phyloP scores from a whole-genome alignment of 2,113 vertebrate species.

The Nymphicus hollandicus region DNA sequence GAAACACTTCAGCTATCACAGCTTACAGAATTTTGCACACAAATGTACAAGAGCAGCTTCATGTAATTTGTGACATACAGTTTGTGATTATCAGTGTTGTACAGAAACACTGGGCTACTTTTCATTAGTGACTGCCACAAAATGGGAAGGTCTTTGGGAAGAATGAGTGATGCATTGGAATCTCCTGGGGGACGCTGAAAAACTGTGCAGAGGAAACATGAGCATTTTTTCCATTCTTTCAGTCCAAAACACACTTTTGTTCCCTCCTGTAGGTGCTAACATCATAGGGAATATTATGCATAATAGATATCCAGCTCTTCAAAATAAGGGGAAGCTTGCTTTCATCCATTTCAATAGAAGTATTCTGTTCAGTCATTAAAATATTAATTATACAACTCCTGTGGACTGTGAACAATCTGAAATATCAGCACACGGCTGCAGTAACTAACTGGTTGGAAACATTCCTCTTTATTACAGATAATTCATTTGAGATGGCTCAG shows the following conservation, averaged over 20 bases:
- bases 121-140: constrained; percentile 25
- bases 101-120: constrained; percentile 1
- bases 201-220: constrained; percentile 17
- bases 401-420: constrained; percentile 63
- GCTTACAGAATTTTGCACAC: constrained; percentile 7
- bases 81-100: constrained; percentile 9
- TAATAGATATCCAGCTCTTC: background rate
- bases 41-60: constrained; percentile 7
- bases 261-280: constrained; percentile 47
- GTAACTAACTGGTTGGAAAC: constrained; percentile 59
- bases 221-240: constrained; percentile 31
- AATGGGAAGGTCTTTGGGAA: constrained; percentile 20
- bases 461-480: constrained; percentile 48
- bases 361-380: constrained; percentile 54
- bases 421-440: constrained; percentile 33
- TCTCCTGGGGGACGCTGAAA: constrained; percentile 42
- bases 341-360: constrained; percentile 48
- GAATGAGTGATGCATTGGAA: background rate
- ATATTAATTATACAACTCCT: constrained; percentile 54
- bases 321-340: constrained; percentile 43
- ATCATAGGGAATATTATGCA: constrained; percentile 56
- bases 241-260: constrained; percentile 30
- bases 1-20: constrained; percentile 8
- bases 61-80: background rate
- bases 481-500: constrained; percentile 19